These are phyloP conservation scores for Hypselothyrea guttata DNA, from an alignment of 2,888 invertebrate genomes.

Conservation along the genomic window DNA sequence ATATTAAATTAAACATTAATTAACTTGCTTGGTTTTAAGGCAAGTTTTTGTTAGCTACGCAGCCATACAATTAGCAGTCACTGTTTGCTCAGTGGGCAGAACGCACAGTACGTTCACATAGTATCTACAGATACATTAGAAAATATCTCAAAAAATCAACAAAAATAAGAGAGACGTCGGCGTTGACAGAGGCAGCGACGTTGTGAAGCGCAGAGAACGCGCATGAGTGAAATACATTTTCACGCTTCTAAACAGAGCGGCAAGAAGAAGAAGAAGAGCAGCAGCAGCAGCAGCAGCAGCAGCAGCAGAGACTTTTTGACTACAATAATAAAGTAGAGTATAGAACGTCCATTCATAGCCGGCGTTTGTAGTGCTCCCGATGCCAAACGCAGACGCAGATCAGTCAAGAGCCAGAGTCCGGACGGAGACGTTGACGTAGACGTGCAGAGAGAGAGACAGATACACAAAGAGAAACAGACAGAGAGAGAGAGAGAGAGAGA, in stretches of 20 bases:
- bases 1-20: background rate
- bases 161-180: conserved; percentile 49
- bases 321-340: conserved; percentile 47
- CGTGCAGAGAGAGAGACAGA: conserved; percentile 11
- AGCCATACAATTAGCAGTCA: conserved; percentile 38
- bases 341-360: conserved; percentile 59
- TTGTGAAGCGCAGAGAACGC: conserved; percentile 55
- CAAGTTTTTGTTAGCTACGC: conserved; percentile 7
- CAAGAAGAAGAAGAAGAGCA: conserved; percentile 45
- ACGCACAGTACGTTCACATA: conserved; percentile 51
- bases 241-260: conserved; percentile 75
- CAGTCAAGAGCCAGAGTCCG: conserved; percentile 56
- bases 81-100: conserved; percentile 45
- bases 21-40: background rate
- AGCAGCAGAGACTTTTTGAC: conserved; percentile 64
- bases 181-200: conserved; percentile 26
- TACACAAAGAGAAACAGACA: background rate
- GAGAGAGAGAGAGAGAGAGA: no score
- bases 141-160: conserved; percentile 79
- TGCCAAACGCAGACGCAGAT: conserved; percentile 57
- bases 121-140: conserved; percentile 74
- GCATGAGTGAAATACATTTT: conserved; percentile 75
- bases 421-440: conserved; percentile 44
- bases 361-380: conserved; percentile 49
- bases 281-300: conserved; percentile 19